Percentiles rank a stretch among this genome's conserved stretches.
These are phyloP conservation scores for Garrulus glandarius DNA, from an alignment of 2,797 vertebrate species.

Conservation along the genomic window DNA sequence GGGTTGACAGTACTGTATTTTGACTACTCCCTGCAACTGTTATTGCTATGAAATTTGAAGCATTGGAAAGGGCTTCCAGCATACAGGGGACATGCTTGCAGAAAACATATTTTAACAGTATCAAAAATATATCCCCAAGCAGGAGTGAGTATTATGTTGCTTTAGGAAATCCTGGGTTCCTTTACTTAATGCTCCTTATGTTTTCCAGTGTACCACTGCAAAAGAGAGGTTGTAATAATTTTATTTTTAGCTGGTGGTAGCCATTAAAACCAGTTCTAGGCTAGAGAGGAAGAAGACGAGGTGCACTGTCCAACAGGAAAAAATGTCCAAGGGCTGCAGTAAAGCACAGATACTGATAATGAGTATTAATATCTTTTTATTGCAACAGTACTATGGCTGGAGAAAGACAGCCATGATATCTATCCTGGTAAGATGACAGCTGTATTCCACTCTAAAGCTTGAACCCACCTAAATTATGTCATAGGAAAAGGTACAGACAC, in stretches of 20 bases:
- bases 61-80: neutral
- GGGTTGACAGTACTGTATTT: neutral
- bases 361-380: neutral
- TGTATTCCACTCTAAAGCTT: neutral
- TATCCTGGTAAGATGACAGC: neutral
- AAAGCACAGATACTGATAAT: neutral
- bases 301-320: neutral
- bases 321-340: neutral
- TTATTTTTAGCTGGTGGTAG: neutral
- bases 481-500: neutral
- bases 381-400: neutral
- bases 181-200: neutral
- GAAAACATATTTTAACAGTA: neutral
- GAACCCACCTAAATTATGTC: neutral
- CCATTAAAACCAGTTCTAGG: neutral
- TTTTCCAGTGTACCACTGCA: neutral
- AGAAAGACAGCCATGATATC: neutral
- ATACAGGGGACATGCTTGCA: neutral
- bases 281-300: neutral
- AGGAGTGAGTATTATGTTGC: neutral
- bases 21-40: neutral
- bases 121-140: neutral
- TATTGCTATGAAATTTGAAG: slow-evolving; percentile 22
- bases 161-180: neutral
- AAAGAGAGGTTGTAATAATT: neutral